A percentile compares a stretch with the other conserved stretches of the same genome.
Conservation (phyloP, 2,113 vertebrate species). For the Forbesichthys agassizii region DNA sequence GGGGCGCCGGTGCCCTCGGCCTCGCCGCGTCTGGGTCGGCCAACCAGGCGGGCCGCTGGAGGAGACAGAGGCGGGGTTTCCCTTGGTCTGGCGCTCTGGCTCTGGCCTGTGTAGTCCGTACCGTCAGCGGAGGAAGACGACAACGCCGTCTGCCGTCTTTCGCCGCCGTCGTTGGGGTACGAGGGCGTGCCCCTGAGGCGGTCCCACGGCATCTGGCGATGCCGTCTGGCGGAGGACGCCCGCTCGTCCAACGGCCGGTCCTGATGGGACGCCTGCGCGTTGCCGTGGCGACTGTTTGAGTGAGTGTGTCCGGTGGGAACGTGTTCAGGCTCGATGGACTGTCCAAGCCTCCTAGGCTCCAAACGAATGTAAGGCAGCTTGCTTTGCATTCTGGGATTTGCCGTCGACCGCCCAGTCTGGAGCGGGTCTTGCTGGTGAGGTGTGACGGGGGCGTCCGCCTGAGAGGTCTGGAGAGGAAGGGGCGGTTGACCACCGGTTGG, state of each 20-base stretch:
- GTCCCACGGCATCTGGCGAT: constrained; percentile 70
- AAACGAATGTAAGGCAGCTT: constrained; percentile 6
- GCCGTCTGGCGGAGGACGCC: neutral
- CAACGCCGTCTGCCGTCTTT: constrained; percentile 10
- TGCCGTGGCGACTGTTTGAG: constrained; percentile 23
- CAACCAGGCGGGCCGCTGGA: neutral
- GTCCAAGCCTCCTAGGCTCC: neutral
- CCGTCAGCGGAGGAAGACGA: constrained; percentile 22
- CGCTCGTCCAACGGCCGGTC: neutral
- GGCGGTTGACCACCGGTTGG: constrained; percentile 29
- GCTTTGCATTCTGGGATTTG: constrained; percentile 37
- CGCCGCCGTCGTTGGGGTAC: constrained; percentile 53
- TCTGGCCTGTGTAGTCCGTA: constrained; percentile 39
- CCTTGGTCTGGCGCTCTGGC: neutral
- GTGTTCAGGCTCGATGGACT: constrained; percentile 16
- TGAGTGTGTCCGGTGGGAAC: constrained; percentile 65
- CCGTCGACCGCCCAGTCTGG: neutral
- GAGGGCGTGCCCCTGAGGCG: constrained; percentile 69
- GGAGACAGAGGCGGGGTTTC: neutral
- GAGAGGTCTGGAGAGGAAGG: constrained; percentile 21
- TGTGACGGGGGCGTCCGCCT: constrained; percentile 8
- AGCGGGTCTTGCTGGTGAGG: constrained; percentile 19
- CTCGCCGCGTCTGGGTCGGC: neutral
- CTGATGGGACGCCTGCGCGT: constrained; percentile 53
- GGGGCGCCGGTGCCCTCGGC: neutral